These are phyloP conservation scores for Drosophila pachea DNA, from an alignment of 1,140 invertebrate species.

Conservation along the genomic window DNA sequence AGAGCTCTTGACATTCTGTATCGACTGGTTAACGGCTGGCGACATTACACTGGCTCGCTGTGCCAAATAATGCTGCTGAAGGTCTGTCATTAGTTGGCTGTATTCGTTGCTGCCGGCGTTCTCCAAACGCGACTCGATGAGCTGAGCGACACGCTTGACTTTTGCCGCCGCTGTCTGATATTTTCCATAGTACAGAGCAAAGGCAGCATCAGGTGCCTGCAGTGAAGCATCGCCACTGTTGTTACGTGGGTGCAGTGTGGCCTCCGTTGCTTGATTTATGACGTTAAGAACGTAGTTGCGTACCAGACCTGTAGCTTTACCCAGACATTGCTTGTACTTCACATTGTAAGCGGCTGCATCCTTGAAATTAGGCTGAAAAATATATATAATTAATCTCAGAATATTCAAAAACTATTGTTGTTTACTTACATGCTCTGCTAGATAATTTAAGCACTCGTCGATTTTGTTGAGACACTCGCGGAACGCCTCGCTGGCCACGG, in stretches of 20 bases:
- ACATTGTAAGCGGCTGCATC: slow-evolving; percentile 86
- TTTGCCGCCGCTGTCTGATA: slow-evolving; percentile 93
- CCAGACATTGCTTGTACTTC: slow-evolving; percentile 89
- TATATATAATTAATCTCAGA: background rate
- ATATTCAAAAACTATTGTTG: background rate
- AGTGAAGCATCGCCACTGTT: slow-evolving; percentile 40
- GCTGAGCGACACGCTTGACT: slow-evolving; percentile 88
- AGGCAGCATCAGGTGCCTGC: slow-evolving; percentile 85
- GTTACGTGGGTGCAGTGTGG: slow-evolving; percentile 81
- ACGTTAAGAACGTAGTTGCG: slow-evolving; percentile 87
- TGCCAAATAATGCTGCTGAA: slow-evolving; percentile 91
- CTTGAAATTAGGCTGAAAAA: slow-evolving; percentile 83
- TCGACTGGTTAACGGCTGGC: slow-evolving; percentile 86
- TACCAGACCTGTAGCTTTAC: slow-evolving; percentile 88
- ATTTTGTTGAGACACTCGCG: slow-evolving; percentile 89
- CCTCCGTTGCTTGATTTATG: slow-evolving; percentile 88
- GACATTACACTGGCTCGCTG: slow-evolving; percentile 83
- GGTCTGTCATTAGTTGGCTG: slow-evolving; percentile 87
- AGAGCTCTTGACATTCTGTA: slow-evolving; percentile 85
- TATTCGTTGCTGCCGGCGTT: slow-evolving; percentile 86
- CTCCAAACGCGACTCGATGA: slow-evolving; percentile 87
- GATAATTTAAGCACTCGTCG: slow-evolving; percentile 92
- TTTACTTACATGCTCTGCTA: slow-evolving; percentile 87
- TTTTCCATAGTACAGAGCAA: slow-evolving; percentile 95
- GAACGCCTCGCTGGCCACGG: slow-evolving; percentile 90